A percentile compares a stretch with the other conserved stretches of the same genome.
Evolutionary conservation across 2,113 vertebrate genomes (phyloP).

Genomic region (Eurystomus gularis): DNA sequence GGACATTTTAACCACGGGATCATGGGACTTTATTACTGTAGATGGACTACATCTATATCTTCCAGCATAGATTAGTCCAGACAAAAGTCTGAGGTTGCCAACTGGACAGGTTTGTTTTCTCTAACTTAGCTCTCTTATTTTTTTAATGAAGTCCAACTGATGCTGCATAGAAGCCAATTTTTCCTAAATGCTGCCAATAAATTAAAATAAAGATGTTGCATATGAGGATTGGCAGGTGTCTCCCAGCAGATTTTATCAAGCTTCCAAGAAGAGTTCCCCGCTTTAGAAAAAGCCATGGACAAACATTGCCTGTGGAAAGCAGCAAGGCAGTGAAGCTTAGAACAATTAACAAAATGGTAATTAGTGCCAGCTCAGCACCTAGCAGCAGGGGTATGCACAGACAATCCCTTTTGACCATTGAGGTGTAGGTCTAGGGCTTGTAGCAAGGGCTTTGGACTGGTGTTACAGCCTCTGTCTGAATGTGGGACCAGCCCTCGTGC

Average conservation of each 20-base stretch:
- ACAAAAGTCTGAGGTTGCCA: slow-evolving; percentile 60
- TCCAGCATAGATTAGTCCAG: slow-evolving; percentile 53
- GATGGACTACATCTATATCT: slow-evolving; percentile 51
- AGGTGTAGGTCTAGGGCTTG: neutral
- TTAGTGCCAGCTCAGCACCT: slow-evolving; percentile 36
- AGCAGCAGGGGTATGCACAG: neutral
- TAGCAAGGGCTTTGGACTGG: neutral
- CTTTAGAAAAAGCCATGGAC: slow-evolving; percentile 4
- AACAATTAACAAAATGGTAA: slow-evolving; percentile 34
- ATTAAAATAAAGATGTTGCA: slow-evolving; percentile 43
- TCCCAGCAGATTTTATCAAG: neutral
- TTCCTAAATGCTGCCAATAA: slow-evolving; percentile 37
- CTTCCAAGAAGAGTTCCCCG: neutral
- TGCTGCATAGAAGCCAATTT: slow-evolving; percentile 39
- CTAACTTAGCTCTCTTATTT: slow-evolving; percentile 52
- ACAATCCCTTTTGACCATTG: neutral
- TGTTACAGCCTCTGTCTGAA: accelerated
- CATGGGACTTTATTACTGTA: slow-evolving; percentile 58
- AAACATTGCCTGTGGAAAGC: neutral
- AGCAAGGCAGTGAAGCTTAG: neutral
- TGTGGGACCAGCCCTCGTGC: accelerated
- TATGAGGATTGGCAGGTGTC: slow-evolving; percentile 50
- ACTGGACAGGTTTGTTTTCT: slow-evolving; percentile 55
- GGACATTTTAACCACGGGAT: slow-evolving; percentile 52
- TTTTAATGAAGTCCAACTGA: slow-evolving; percentile 65